Percentiles rank a stretch among this genome's conserved stretches.
Evolutionary conservation across 1,140 invertebrate species (phyloP).

Genomic region (Bathynomus jamesi): DNA sequence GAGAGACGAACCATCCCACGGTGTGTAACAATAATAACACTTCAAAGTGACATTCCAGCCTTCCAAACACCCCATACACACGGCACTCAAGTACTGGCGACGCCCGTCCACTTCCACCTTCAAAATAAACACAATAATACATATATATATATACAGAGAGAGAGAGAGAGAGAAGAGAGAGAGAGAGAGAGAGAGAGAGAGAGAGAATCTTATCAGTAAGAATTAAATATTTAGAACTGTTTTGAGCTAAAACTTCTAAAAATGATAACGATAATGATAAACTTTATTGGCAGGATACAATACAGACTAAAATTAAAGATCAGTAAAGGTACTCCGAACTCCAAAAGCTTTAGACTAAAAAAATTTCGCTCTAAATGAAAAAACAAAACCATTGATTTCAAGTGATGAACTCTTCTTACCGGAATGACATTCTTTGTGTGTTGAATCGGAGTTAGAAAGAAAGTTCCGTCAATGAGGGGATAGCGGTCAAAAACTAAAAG

Average conservation of each 20-base stretch:
- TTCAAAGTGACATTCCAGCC: constrained; percentile 61
- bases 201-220: neutral
- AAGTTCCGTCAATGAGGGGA: constrained; percentile 92
- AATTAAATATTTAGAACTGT: too few relatives aligned
- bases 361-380: too few relatives aligned
- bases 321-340: too few relatives aligned
- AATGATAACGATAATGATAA: too few relatives aligned
- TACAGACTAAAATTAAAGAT: too few relatives aligned
- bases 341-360: too few relatives aligned
- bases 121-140: neutral
- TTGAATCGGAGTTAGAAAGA: constrained; percentile 87
- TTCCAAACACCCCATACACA: constrained; percentile 82
- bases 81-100: constrained; percentile 81
- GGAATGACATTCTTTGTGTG: constrained; percentile 74
- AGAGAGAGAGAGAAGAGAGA: neutral
- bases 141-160: neutral
- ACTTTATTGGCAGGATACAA: too few relatives aligned
- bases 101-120: constrained; percentile 46
- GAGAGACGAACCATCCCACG: constrained; percentile 86
- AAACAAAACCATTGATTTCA: too few relatives aligned
- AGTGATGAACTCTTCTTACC: constrained; percentile 56
- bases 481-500: constrained; percentile 93
- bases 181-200: neutral
- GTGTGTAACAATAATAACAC: constrained; percentile 71
- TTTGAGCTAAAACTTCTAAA: too few relatives aligned